phyloP scores from a whole-genome alignment of 2,113 vertebrate genomes.

The Phocoena phocoena region DNA sequence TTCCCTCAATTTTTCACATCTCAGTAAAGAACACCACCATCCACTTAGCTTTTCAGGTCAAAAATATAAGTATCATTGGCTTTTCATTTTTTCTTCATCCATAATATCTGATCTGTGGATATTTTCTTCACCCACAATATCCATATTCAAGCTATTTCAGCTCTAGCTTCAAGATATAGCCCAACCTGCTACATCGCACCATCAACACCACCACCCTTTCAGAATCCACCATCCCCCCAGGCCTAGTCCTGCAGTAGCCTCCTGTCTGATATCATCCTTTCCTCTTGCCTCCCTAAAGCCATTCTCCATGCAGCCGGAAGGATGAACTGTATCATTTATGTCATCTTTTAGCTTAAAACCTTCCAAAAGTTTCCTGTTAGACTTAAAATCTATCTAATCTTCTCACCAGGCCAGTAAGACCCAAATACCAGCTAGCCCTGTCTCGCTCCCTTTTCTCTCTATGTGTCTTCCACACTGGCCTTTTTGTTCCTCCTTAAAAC shows the following conservation, averaged over 20 bases:
- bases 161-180: not conserved
- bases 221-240: accelerated
- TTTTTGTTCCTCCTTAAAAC: not conserved
- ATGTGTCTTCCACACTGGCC: not conserved
- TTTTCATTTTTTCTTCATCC: not conserved
- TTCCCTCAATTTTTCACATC: not conserved
- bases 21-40: not conserved
- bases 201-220: not conserved
- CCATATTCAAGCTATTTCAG: not conserved
- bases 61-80: not conserved
- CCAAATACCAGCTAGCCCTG: not conserved
- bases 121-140: not conserved
- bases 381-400: not conserved
- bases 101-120: not conserved
- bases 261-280: not conserved
- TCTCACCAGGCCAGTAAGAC: not conserved
- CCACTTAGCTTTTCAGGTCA: not conserved
- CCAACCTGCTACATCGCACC: not conserved
- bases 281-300: not conserved
- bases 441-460: not conserved
- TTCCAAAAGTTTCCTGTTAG: not conserved
- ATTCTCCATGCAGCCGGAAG: not conserved
- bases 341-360: not conserved
- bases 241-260: not conserved
- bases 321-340: not conserved